Conservation (phyloP, 2,888 invertebrate genomes). For the Doris montereyensis region DNA sequence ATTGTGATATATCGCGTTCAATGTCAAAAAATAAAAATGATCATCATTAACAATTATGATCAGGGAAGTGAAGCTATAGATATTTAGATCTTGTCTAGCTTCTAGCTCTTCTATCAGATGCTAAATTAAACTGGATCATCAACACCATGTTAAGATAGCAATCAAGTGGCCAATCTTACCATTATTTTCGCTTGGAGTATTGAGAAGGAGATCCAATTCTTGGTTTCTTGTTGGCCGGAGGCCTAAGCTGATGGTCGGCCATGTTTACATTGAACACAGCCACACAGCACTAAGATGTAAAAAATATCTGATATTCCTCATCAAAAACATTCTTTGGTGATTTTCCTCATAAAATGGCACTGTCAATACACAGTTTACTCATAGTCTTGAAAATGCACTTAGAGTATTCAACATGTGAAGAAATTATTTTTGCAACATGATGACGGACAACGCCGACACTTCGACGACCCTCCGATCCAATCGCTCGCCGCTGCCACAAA, state of each 20-base stretch:
- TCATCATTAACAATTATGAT: no score
- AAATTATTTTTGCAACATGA: conserved; percentile 41
- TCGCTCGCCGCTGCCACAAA: conserved; percentile 38
- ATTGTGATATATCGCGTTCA: no score
- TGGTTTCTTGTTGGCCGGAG: conserved; percentile 96
- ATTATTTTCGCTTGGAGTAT: conserved; percentile 60
- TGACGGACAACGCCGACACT: conserved; percentile 38
- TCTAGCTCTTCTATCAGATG: no score
- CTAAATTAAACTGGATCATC: no score
- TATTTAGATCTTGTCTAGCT: no score
- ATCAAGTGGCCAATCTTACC: no score
- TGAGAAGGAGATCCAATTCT: conserved; percentile 78
- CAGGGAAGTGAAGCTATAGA: no score
- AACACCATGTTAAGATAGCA: no score
- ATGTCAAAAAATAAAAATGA: no score
- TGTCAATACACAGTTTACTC: background rate
- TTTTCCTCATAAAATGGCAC: background rate
- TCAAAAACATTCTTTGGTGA: conserved; percentile 22
- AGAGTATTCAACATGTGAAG: conserved; percentile 6
- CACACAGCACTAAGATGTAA: conserved; percentile 41
- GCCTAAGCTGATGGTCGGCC: conserved; percentile 95
- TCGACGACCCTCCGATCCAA: conserved; percentile 41
- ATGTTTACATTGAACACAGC: conserved; percentile 75
- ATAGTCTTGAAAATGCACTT: background rate
- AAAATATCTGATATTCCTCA: conserved; percentile 25